Base-by-base conservation (phyloP, 2,113 vertebrate species). In the Spea multiplicata region DNA sequence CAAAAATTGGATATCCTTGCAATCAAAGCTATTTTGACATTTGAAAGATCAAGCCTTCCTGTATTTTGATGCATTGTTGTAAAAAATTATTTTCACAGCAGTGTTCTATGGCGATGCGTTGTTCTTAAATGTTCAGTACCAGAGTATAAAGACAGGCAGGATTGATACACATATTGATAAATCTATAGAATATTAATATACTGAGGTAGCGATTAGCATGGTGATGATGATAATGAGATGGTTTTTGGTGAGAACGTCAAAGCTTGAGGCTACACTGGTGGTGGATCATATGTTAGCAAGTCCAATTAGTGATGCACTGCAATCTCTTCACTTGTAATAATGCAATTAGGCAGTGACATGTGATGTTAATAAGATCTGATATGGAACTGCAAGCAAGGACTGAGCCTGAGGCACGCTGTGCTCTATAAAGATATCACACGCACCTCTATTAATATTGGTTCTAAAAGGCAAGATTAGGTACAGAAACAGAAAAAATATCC, bases 361-460 rank as follows among this genome's bases (percentile, higher is more conserved):
- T 69, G 53, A 66, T 71, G 64, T 79, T 16, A 83, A 62, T 75
- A 68, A 71, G 71, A 80, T 80, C 65, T 80, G 78, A 80, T 74
- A 74, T 67, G 78, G 78, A 80, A 80, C 71, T n/a, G 78, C 65
- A 59, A 47, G 71, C 50, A 68, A 80, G 71, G 71, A 59, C 71
- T 8, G 48, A 61, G 78, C 78, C 65, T 74, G 52, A 3, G 78
- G 78, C 78, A 74, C 68, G 78, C 78, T 80, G 78, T 68, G 78
- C 71, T 74, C 50, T 67, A 74, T 74, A 68, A 80, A 80, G 71
- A 80, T 61, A 67, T 80, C 78, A 74, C 71, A 80, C 78, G 68
- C 78, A 79, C 77, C 77, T 79, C 78, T 80, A 80, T 80, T 80
- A 80, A 74, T 80, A 74, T 80, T 74, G 66, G 71, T 73, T 74